phyloP scores from a whole-genome alignment of 2,797 vertebrate species.

The Sebastiscus albofasciatus region DNA sequence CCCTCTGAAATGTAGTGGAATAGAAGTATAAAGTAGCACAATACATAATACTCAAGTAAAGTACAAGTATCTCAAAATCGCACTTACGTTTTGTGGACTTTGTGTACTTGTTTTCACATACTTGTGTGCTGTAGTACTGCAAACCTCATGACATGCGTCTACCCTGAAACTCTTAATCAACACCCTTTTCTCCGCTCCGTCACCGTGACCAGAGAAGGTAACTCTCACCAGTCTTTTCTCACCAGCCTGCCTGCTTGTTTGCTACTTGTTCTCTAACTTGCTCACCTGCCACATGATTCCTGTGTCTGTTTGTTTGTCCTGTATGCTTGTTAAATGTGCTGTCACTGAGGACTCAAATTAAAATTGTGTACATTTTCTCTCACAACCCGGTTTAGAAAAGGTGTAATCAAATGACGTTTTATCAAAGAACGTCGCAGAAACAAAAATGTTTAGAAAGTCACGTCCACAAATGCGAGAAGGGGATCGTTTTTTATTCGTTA shows the following conservation, averaged over 20 bases:
- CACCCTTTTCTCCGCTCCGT: constrained; percentile 41
- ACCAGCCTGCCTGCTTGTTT: constrained; percentile 39
- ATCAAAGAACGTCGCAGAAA: constrained; percentile 30
- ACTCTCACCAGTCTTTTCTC: constrained; percentile 30
- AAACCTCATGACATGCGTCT: constrained; percentile 37
- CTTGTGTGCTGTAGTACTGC: neutral
- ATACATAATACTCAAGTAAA: neutral
- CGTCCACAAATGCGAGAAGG: neutral
- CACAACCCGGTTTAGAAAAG: constrained; percentile 28
- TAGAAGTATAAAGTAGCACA: neutral
- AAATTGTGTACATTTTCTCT: constrained; percentile 17
- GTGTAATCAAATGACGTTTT: constrained; percentile 1
- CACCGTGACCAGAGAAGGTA: constrained; percentile 18
- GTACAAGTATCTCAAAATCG: neutral
- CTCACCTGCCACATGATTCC: constrained; percentile 29
- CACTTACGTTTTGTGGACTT: neutral
- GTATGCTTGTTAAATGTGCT: constrained; percentile 41
- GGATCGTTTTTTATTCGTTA: constrained; percentile 48
- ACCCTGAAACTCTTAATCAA: constrained; percentile 61
- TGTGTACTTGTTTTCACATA: neutral
- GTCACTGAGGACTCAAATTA: constrained; percentile 45
- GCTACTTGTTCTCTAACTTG: constrained; percentile 44
- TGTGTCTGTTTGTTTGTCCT: constrained; percentile 9
- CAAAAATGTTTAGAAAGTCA: constrained; percentile 47
- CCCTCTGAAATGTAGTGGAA: neutral